Evolutionary conservation across 2,113 vertebrate species (phyloP).

Genomic region (Plotosus lineatus): DNA sequence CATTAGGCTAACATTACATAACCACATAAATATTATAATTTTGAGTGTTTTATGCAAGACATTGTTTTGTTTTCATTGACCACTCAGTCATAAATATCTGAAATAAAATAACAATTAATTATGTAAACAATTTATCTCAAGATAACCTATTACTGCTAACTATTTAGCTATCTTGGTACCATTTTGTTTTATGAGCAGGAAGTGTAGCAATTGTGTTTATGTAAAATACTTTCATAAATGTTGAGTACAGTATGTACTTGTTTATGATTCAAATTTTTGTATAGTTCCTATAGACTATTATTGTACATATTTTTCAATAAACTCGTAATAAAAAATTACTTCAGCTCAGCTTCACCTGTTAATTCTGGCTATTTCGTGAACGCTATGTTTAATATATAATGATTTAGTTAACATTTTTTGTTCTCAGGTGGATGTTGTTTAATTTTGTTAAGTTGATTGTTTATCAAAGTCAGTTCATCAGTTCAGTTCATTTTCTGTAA

Average conservation of each 20-base stretch:
- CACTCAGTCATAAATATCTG: background rate
- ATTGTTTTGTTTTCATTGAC: background rate
- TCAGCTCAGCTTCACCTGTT: background rate
- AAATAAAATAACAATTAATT: background rate
- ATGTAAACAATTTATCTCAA: background rate
- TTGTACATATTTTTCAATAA: background rate
- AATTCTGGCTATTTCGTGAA: background rate
- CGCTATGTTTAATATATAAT: no score
- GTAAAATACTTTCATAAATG: background rate
- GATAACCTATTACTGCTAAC: background rate
- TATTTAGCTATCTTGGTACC: background rate
- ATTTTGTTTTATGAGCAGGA: background rate
- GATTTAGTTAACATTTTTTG: no score
- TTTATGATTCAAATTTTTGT: background rate
- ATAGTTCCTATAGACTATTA: background rate
- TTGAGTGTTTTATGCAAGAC: background rate
- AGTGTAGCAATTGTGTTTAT: background rate
- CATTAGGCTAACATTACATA: background rate
- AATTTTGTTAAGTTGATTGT: no score
- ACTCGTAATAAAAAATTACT: background rate
- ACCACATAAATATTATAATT: background rate
- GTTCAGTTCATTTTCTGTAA: no score
- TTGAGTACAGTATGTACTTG: background rate
- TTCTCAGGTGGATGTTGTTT: no score
- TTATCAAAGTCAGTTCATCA: no score